Percentiles rank a stretch among this genome's conserved stretches.
Conservation (phyloP, 2,888 invertebrate genomes). For the Drosophila nr. perissopoda region DNA sequence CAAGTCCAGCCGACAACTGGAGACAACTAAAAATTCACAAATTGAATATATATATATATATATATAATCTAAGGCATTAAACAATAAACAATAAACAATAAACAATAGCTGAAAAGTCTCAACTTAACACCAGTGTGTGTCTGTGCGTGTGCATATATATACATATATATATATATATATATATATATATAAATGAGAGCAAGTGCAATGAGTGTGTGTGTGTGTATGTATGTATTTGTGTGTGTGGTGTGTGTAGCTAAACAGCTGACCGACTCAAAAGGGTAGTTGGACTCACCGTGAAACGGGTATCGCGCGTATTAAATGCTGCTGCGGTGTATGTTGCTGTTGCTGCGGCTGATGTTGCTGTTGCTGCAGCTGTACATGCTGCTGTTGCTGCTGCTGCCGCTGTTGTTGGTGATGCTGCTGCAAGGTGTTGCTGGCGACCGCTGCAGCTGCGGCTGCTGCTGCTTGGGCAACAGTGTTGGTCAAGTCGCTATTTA, state of each 20-base stretch:
- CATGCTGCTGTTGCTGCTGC: constrained; percentile 58
- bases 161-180: background rate
- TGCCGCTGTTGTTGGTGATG: constrained; percentile 62
- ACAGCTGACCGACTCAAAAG: constrained; percentile 41
- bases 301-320: constrained; percentile 84
- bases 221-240: background rate
- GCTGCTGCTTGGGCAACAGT: constrained; percentile 58
- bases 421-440: constrained; percentile 66
- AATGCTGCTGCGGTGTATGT: constrained; percentile 80
- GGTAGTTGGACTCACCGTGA: constrained; percentile 79
- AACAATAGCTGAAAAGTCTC: constrained; percentile 25
- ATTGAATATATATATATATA: background rate
- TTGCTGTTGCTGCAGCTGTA: constrained; percentile 56
- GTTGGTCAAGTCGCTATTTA: constrained; percentile 57
- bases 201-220: background rate
- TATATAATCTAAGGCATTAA: too few species aligned
- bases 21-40: constrained; percentile 4
- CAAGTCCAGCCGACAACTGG: constrained; percentile 33
- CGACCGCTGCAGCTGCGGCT: constrained; percentile 60
- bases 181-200: background rate
- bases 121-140: constrained; percentile 18
- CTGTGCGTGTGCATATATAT: background rate
- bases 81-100: constrained; percentile 23
- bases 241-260: constrained; percentile 17
- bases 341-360: constrained; percentile 62